Conservation (phyloP, 2,797 vertebrate genomes). For the Tokudaia muenninki region DNA sequence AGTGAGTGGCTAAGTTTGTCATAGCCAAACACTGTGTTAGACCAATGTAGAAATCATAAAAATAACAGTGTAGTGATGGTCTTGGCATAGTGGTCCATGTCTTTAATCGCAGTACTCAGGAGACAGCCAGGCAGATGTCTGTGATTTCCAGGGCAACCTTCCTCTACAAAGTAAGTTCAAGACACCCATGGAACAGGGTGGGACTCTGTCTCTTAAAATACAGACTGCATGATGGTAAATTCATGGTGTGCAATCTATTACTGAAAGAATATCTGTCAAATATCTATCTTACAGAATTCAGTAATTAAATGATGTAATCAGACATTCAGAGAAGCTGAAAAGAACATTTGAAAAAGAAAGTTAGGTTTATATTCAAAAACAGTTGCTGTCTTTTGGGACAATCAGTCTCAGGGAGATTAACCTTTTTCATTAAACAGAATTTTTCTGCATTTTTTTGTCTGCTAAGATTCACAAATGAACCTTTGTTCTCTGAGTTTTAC, state of each 20-base stretch:
- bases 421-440: conserved; percentile 12
- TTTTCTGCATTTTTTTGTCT: conserved; percentile 1
- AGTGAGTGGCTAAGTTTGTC: background rate
- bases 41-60: background rate
- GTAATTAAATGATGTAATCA: conserved; percentile 50
- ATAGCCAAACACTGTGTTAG: background rate
- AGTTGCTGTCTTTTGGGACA: background rate
- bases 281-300: conserved; percentile 46
- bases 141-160: background rate
- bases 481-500: conserved; percentile 13
- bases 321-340: background rate
- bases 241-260: background rate
- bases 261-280: conserved; percentile 14
- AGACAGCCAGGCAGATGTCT: background rate
- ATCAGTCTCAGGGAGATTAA: background rate
- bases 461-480: background rate
- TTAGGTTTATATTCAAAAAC: background rate
- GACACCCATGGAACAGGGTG: background rate
- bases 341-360: background rate
- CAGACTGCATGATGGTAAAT: background rate
- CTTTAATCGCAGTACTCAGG: background rate
- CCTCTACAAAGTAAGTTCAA: too few relatives aligned
- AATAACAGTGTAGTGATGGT: background rate
- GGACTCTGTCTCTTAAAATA: background rate
- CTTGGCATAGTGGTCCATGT: too few relatives aligned